Evolutionary conservation across 2,797 vertebrate genomes (phyloP), one percentile per base, ranked within the genome.

Genomic region (Poeciliopsis turneri): DNA sequence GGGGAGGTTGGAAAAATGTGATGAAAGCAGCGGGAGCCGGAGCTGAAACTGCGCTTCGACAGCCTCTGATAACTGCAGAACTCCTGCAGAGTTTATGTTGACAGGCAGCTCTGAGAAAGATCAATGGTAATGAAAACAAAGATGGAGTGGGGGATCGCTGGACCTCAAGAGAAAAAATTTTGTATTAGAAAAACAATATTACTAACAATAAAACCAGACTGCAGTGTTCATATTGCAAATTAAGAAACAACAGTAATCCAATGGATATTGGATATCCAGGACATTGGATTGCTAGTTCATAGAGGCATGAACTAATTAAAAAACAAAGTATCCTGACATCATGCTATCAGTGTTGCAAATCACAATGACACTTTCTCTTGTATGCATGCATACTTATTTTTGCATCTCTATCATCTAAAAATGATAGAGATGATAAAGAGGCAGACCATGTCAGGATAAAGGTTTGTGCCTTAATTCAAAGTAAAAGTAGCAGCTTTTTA

Each of bases 11-110:
- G 84, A 82, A 86, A 86, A 68, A 88, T 75, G 49, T 28, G 41
- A 85, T 74, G 49, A 43, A 81, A 87, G 72, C 57, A 59, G 83
- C 30, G 20, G 79, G 64, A 82, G 78, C 82, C 45, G 3, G 25
- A 83, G 78, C 49, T 84, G 86, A 89, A 93, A 89, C 55, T 16
- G 74, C 74, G 77, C 36, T 43, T 80, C 61, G n/a, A 81, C 76
- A 76, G 61, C 49, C 49, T 78, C 75, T 82, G 66, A 72, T 84
- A 72, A 70, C 81, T 79, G 57, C 66, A 61, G 74, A 70, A 57
- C 75, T 41, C 41, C 61, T 78, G 70, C 10, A 4, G 66, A 73
- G 71, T 36, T 70, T 53, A 84, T 73, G 71, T 30, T 76, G 47
- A 82, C 73, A 71, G 76, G 81, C 83, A 81, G 87, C 55, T 75